Evolutionary conservation across 92 coral and sea anemone genomes (phyloP), one percentile per base, ranked within the genome.

Genomic region (Palythoa grandiflora): DNA sequence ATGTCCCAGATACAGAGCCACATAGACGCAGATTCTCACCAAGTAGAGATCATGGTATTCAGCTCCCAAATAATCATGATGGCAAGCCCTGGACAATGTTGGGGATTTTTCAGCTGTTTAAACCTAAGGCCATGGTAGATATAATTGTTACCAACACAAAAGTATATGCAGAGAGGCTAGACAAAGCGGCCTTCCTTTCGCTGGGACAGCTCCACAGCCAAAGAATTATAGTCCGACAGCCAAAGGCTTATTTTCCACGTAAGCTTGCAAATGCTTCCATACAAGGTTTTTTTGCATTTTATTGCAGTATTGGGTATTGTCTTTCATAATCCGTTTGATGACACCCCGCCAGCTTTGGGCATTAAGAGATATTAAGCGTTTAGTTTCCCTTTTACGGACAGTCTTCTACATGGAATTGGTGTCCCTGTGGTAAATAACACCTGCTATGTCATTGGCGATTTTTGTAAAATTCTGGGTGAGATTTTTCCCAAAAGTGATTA

Each of bases 311-410:
- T 59, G 50, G 75, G 73, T 51, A 51, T 51, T 11, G 11, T 6
- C 55, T 51, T 51, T 51, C 55, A 51, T 51, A 51, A 51, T 51
- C 55, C 55, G 55, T 51, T 51, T 51, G 55, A 51, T 51, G 55
- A 51, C 55, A 51, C 55, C 11, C 11, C 87, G 35, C 38, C 55
- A 1, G 76, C 60, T 20, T 83, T 83, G 87, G 87, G 90, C 90
- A 55, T 78, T 78, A 79, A 78, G 78, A 87, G 87, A 79, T 87
- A 87, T 78, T 75, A 65, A 66, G 66, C 66, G 90, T 71, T 87
- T 87, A 63, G 75, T 66, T 87, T 87, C 65, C 86, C 79, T 47
- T 83, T 78, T 44, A 77, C 71, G 87, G 86, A 68, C 79, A 48
- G 68, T 61, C 59, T 78, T 47, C 52, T 60, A 71, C 87, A 68